Evolutionary conservation across 2,113 vertebrate genomes (phyloP), one percentile per base, ranked within the genome.

Genomic region (Rhinichthys klamathensis): DNA sequence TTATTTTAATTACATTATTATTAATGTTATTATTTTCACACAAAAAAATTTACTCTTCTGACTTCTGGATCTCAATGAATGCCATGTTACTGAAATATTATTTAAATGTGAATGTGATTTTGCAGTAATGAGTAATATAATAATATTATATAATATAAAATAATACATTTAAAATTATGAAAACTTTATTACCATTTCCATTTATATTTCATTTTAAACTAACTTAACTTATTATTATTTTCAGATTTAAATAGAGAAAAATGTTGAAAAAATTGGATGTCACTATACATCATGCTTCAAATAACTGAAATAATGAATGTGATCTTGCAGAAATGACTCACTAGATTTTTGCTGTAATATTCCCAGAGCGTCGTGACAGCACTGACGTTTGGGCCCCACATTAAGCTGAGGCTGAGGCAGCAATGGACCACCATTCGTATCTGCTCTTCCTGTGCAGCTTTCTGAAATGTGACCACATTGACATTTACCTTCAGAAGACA

Each of bases 271-370:
- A 30, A 30, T 35, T 67, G 6, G 32, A 67, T 67, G 15, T 32
- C 63, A 67, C 63, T 67, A 16, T 35, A 18, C 65, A 69, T 18
- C 25, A 16, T 76, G 25, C n/a, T 8, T 54, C 15, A 2, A 32
- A 16, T 56, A 56, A 77, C 4, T 13, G 3, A 70, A 23, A 70
- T 12, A 70, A 38, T 56, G 38, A 27, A 23, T 21, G n/a, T 5
- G 65, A 63, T 27, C n/a, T 32, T 32, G 73, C 7, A 21, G 30
- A 4, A 12, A 30, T 25, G 88, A 92, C 95, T 95, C 86, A 99
- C 98, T 95, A 99, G 90, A 88, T 97, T 97, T 91, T 95, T 99
- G 92, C 96, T 96, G 92, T 96, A 98, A 93, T 97, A 96, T 84
- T 99, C 97, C 98, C 98, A 99, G 2, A 99, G 94, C 82, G 91